These are phyloP conservation scores for Falco cherrug DNA, from an alignment of 2,797 vertebrate genomes.

Conservation along the genomic window DNA sequence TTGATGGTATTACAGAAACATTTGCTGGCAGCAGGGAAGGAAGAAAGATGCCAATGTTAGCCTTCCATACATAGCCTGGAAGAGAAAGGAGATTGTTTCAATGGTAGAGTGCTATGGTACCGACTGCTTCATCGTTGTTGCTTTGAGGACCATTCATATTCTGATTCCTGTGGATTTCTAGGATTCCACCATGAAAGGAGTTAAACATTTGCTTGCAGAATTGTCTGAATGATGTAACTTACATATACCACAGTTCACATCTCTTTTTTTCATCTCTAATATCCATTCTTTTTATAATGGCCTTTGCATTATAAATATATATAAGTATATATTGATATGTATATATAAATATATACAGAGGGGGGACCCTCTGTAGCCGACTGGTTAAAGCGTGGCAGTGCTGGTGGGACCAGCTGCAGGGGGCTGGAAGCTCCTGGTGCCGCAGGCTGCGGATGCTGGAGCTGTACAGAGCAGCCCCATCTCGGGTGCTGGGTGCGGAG, in stretches of 20 bases:
- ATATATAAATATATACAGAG: too few species aligned
- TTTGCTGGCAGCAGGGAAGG: background rate
- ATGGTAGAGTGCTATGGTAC: background rate
- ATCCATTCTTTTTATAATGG: background rate
- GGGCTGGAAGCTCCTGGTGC: background rate
- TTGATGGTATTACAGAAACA: background rate
- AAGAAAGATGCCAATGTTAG: background rate
- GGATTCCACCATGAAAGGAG: background rate
- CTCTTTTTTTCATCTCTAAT: background rate
- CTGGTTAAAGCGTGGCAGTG: background rate
- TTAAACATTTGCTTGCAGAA: background rate
- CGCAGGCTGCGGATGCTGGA: rapidly evolving
- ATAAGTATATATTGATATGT: too few species aligned
- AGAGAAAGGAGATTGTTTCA: background rate
- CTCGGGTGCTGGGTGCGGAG: background rate
- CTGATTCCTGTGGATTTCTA: background rate
- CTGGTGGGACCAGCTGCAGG: background rate
- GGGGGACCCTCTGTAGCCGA: background rate
- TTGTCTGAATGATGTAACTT: background rate
- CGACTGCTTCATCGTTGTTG: background rate
- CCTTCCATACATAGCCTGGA: background rate
- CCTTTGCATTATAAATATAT: background rate
- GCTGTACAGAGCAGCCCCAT: rapidly evolving
- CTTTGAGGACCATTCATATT: background rate
- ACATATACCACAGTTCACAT: background rate